phyloP scores from a whole-genome alignment of 1,140 invertebrate species.

The Bombus sibiricus region DNA sequence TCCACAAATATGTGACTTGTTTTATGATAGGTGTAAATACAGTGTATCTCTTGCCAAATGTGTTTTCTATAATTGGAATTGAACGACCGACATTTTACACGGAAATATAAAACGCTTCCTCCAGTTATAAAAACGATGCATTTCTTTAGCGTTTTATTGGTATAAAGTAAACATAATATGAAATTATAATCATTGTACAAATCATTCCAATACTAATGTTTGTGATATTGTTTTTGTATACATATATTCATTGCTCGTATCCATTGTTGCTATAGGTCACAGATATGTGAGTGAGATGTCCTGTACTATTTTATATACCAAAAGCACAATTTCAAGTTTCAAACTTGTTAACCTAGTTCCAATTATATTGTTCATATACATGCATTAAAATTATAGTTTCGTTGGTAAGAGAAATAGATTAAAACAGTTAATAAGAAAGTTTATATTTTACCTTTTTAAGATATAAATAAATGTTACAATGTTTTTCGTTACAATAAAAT shows the following conservation, averaged over 20 bases:
- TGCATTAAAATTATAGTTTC: constrained; percentile 16
- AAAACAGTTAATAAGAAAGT: background rate
- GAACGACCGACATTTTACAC: constrained; percentile 92
- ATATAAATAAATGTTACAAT: constrained; percentile 29
- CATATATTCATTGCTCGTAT: constrained; percentile 1
- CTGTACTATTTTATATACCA: background rate
- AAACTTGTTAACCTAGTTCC: background rate
- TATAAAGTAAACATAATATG: background rate
- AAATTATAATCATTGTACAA: constrained; percentile 3
- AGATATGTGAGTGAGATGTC: background rate
- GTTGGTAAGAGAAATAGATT: background rate
- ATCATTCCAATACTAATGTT: constrained; percentile 30
- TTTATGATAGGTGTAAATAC: constrained; percentile 90
- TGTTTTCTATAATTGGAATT: constrained; percentile 90
- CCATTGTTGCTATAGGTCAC: background rate
- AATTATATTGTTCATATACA: background rate
- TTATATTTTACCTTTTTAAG: constrained; percentile 6
- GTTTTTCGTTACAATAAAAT: constrained; percentile 24
- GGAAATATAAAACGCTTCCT: constrained; percentile 86
- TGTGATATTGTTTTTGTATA: constrained; percentile 35
- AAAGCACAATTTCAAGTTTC: background rate
- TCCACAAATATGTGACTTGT: constrained; percentile 92
- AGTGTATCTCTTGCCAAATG: constrained; percentile 89
- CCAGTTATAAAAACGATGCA: background rate
- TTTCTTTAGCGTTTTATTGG: background rate